Conservation (phyloP, 2,888 invertebrate genomes). For the Lithophane socia region DNA sequence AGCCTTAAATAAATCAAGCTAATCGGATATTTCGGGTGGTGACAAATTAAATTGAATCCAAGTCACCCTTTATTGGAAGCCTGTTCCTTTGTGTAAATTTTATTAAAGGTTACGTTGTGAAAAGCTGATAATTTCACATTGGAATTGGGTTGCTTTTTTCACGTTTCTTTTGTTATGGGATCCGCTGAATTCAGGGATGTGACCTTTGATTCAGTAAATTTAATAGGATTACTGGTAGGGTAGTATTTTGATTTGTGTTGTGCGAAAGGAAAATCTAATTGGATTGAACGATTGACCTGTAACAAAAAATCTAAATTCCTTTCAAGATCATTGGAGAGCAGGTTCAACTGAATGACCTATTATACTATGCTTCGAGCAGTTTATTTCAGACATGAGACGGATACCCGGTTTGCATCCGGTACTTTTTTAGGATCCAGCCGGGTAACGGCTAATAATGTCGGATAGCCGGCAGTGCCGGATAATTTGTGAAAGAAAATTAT, state of each 20-base stretch:
- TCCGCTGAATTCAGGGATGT: conserved; percentile 15
- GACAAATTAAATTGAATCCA: conserved; percentile 61
- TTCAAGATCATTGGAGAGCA: neutral
- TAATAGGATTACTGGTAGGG: conserved; percentile 12
- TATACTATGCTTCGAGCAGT: neutral
- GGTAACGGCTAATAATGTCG: neutral
- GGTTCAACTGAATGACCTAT: neutral
- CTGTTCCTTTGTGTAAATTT: conserved; percentile 47
- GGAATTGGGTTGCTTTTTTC: conserved; percentile 38
- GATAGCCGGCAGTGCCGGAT: too few species aligned
- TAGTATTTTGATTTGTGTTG: conserved; percentile 10
- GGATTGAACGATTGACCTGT: conserved; percentile 4
- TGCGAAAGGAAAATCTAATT: conserved; percentile 27
- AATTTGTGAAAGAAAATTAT: neutral
- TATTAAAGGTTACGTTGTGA: conserved; percentile 44
- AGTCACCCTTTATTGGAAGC: conserved; percentile 48
- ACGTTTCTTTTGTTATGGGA: conserved; percentile 21
- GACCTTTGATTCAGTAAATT: conserved; percentile 11
- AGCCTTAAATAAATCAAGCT: conserved; percentile 55
- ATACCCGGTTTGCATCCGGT: neutral
- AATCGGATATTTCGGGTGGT: conserved; percentile 48
- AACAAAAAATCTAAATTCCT: neutral
- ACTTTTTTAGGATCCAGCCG: neutral
- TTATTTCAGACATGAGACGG: neutral
- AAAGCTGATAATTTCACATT: conserved; percentile 52